A percentile compares a stretch with the other conserved stretches of the same genome.
These are phyloP conservation scores for Tholera decimalis DNA, from an alignment of 2,888 invertebrate genomes.

Conservation along the genomic window DNA sequence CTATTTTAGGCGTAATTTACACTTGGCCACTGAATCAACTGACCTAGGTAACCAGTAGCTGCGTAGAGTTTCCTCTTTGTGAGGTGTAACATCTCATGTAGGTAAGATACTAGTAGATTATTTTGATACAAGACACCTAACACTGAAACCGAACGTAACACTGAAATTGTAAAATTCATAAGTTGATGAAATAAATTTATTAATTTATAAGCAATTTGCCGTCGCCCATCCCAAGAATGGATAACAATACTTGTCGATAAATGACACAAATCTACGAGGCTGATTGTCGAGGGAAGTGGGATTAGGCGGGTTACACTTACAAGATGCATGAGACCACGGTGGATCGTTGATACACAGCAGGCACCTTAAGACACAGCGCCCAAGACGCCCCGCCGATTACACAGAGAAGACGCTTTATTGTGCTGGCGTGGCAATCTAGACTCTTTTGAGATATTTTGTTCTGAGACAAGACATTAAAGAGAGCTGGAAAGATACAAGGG, in stretches of 20 bases:
- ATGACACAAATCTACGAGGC: too few species aligned
- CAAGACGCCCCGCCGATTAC: too few species aligned
- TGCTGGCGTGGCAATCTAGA: too few species aligned
- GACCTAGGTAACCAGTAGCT: background rate
- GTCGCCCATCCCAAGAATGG: background rate
- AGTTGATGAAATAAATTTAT: too few species aligned
- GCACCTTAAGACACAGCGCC: too few species aligned
- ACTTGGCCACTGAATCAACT: conserved; percentile 20
- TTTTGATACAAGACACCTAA: background rate
- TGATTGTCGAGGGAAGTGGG: too few species aligned
- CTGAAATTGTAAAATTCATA: too few species aligned
- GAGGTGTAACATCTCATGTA: conserved; percentile 7
- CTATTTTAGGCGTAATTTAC: conserved; percentile 37
- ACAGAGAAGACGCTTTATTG: too few species aligned
- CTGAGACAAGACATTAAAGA: background rate
- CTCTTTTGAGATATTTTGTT: too few species aligned
- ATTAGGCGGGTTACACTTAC: background rate
- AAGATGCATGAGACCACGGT: background rate
- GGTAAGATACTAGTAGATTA: background rate
- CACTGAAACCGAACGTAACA: too few species aligned
- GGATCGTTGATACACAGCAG: background rate
- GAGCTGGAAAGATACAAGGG: background rate
- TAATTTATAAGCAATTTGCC: background rate
- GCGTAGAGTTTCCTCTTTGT: conserved; percentile 18
- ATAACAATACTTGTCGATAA: background rate